Evolutionary conservation across 2,113 vertebrate genomes (phyloP).

Genomic region (Aplodontia rufa): DNA sequence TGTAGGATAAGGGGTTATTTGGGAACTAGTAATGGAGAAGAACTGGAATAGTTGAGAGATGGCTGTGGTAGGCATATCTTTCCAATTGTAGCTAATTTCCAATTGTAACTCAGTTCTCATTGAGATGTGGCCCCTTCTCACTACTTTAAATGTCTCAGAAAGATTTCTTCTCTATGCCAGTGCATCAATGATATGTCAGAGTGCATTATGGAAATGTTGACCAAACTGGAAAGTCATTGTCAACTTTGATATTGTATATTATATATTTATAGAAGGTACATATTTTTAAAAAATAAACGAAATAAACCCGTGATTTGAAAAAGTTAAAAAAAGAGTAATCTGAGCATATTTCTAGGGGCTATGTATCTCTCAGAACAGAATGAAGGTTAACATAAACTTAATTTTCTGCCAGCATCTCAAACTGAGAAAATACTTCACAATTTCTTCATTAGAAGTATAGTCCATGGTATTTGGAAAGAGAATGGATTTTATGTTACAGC

Average conservation of each 20-base stretch:
- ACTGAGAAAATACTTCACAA: not conserved
- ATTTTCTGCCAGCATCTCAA: not conserved
- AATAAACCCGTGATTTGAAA: not conserved
- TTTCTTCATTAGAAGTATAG: not conserved
- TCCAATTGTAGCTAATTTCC: not conserved
- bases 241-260: not conserved
- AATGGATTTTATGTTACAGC: not conserved
- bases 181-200: too few species aligned
- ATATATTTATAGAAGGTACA: not conserved
- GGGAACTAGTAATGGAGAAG: not conserved
- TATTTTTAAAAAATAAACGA: slow-evolving; percentile 7
- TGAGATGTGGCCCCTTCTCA: not conserved
- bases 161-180: accelerated
- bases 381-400: not conserved
- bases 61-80: not conserved
- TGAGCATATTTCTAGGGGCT: slow-evolving; percentile 27
- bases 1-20: not conserved
- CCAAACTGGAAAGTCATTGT: not conserved
- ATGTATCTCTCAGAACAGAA: not conserved
- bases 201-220: not conserved
- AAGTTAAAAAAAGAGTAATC: slow-evolving; percentile 1
- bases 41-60: not conserved
- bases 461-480: not conserved
- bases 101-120: not conserved
- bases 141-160: not conserved